These are phyloP conservation scores for Morpho achilles DNA, from an alignment of 2,888 invertebrate species.

Conservation along the genomic window DNA sequence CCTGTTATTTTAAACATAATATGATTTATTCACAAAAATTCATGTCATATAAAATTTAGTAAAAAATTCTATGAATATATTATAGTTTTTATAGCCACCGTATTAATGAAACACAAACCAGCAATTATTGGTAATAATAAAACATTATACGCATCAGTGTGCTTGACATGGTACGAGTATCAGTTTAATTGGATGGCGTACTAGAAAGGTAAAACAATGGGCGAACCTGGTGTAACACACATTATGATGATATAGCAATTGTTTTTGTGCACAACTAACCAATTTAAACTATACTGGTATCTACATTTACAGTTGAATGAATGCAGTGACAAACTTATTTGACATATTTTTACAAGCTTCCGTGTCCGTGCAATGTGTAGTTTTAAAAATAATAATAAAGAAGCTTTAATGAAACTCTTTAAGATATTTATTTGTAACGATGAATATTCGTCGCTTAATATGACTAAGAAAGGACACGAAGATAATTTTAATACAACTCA, in stretches of 20 bases:
- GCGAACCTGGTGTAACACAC: constrained; percentile 38
- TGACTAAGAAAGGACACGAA: too few species aligned
- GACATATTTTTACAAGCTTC: too few species aligned
- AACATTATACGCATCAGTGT: constrained; percentile 56
- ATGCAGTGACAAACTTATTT: constrained; percentile 9
- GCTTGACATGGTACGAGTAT: constrained; percentile 54
- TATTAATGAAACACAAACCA: constrained; percentile 37
- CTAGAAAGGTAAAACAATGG: constrained; percentile 56
- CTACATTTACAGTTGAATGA: constrained; percentile 24
- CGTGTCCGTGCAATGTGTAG: too few species aligned
- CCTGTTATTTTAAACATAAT: too few species aligned
- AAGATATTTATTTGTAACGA: too few species aligned
- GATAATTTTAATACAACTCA: too few species aligned
- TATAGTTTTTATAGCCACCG: background rate
- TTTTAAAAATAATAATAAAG: too few species aligned
- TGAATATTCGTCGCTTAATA: too few species aligned
- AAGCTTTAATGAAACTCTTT: too few species aligned
- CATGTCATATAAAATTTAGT: too few species aligned
- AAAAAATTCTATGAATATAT: too few species aligned
- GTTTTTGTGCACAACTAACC: constrained; percentile 54
- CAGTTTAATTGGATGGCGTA: constrained; percentile 68
- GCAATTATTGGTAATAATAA: constrained; percentile 52
- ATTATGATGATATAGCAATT: constrained; percentile 63
- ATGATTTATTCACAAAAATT: too few species aligned
- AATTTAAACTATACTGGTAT: constrained; percentile 45